Evolutionary conservation across 2,113 vertebrate species (phyloP).

Genomic region (Urocolius indicus): DNA sequence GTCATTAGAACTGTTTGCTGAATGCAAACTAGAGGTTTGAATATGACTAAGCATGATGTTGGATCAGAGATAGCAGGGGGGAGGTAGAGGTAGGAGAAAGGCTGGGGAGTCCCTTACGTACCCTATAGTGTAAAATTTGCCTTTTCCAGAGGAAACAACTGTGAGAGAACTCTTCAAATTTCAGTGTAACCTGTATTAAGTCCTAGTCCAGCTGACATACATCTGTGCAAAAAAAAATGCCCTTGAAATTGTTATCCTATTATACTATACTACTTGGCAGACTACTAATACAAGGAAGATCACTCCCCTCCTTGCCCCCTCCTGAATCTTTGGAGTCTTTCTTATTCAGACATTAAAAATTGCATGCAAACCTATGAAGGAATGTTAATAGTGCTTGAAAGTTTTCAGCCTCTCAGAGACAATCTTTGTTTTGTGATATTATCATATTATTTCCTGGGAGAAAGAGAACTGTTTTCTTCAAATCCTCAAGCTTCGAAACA

Average conservation of each 20-base stretch:
- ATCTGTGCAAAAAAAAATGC: neutral
- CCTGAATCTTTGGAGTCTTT: neutral
- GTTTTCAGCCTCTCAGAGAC: neutral
- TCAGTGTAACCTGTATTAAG: neutral
- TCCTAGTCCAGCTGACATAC: neutral
- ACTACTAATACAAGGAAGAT: neutral
- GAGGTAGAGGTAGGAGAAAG: neutral
- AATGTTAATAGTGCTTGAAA: neutral
- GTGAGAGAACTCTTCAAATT: neutral
- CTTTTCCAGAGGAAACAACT: neutral
- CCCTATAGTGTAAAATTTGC: neutral
- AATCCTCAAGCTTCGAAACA: neutral
- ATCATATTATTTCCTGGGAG: neutral
- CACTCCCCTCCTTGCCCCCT: accelerated
- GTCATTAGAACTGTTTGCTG: neutral
- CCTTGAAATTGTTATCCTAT: neutral
- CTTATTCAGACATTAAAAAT: neutral
- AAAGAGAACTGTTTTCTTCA: neutral
- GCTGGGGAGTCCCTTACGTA: neutral
- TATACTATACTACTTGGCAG: neutral
- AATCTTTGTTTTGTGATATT: neutral
- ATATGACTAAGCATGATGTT: too few relatives aligned
- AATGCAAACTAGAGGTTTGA: neutral
- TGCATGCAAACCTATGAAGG: neutral
- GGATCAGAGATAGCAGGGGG: neutral